Evolutionary conservation across 2,113 vertebrate genomes (phyloP).

Genomic region (Hassar affinis): DNA sequence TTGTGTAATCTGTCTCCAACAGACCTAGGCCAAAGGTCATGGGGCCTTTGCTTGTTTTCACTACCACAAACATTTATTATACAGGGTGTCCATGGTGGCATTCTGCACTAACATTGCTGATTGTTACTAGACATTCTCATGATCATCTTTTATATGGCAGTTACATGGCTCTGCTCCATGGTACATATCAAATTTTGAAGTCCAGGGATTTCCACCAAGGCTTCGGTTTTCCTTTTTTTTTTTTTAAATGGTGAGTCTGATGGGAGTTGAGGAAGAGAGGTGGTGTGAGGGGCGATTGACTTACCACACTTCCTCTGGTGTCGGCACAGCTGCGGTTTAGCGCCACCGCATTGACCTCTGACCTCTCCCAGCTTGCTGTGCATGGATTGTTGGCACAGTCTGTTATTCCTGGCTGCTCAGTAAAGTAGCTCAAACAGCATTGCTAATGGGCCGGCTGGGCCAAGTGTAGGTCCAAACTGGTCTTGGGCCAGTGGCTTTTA

Average conservation of each 20-base stretch:
- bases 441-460: conserved; percentile 49
- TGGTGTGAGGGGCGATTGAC: conserved; percentile 24
- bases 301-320: conserved; percentile 34
- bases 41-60: not conserved
- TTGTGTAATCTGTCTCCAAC: conserved; percentile 26
- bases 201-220: not conserved
- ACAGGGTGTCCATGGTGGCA: not conserved
- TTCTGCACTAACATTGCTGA: not conserved
- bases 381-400: conserved; percentile 31
- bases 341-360: conserved; percentile 40
- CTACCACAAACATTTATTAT: conserved; percentile 6
- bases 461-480: conserved; percentile 33
- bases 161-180: not conserved
- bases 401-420: conserved; percentile 49
- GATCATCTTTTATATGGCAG: not conserved
- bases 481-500: conserved; percentile 40
- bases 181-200: conserved; percentile 1
- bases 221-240: not conserved
- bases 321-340: conserved; percentile 46
- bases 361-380: conserved; percentile 41
- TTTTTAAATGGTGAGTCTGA: not conserved
- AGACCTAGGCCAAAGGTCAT: conserved; percentile 28
- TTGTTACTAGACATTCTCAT: not conserved
- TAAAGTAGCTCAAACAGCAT: conserved; percentile 31
- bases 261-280: conserved; percentile 12